Conservation (phyloP, 2,113 vertebrate genomes). For the Etheostoma spectabile region DNA sequence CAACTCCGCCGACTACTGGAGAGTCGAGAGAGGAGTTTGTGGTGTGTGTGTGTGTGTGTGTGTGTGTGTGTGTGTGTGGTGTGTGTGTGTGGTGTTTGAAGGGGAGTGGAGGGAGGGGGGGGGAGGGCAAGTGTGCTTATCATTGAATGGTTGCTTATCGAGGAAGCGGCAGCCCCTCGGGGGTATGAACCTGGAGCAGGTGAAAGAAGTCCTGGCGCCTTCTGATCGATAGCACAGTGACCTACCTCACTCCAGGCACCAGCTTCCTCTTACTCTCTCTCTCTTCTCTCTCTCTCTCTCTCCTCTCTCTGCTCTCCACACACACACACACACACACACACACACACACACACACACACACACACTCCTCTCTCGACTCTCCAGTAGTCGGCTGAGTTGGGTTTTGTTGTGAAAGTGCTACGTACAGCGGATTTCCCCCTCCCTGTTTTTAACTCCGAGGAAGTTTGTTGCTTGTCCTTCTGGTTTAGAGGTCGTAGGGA, state of each 20-base stretch:
- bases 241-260: too few relatives aligned
- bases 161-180: too few relatives aligned
- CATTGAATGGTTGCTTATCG: too few relatives aligned
- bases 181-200: too few relatives aligned
- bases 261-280: too few relatives aligned
- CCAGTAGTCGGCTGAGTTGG: constrained; percentile 51
- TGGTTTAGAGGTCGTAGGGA: constrained; percentile 62
- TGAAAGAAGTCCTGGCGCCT: too few relatives aligned
- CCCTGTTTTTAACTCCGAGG: constrained; percentile 58
- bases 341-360: neutral
- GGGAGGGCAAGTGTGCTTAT: too few relatives aligned
- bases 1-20: constrained; percentile 51
- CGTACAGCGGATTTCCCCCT: constrained; percentile 68
- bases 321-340: constrained; percentile 9
- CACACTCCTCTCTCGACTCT: constrained; percentile 26
- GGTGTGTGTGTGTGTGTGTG: constrained; percentile 12
- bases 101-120: too few relatives aligned
- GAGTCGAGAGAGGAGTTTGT: constrained; percentile 17
- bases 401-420: constrained; percentile 70
- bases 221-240: too few relatives aligned
- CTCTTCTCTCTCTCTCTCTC: too few relatives aligned
- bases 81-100: constrained; percentile 24
- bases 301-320: too few relatives aligned
- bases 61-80: neutral
- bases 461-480: constrained; percentile 73